phyloP scores from a whole-genome alignment of 2,797 vertebrate genomes.

The Triplophysa yarkandensis region DNA sequence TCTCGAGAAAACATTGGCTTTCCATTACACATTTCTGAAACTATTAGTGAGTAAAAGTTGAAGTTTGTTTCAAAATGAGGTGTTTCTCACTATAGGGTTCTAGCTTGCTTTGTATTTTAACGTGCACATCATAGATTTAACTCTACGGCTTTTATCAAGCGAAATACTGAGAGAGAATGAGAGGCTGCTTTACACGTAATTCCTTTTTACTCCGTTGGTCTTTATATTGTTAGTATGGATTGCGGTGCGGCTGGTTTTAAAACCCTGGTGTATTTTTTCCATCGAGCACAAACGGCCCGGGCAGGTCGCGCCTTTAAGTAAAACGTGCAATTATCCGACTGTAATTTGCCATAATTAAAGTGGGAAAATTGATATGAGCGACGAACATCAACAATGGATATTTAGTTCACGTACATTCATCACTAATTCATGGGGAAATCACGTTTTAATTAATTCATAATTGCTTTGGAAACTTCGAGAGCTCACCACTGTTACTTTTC shows the following conservation, averaged over 20 bases:
- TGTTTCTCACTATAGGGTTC: constrained; percentile 2
- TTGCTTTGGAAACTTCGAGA: constrained; percentile 59
- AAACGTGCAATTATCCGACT: constrained; percentile 39
- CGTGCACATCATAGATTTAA: constrained; percentile 29
- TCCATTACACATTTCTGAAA: neutral
- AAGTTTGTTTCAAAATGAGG: constrained; percentile 6
- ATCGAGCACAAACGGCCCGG: neutral
- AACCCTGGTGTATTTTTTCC: constrained; percentile 6
- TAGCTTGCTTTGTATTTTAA: constrained; percentile 32
- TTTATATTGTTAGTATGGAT: constrained; percentile 27
- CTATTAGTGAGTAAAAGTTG: neutral
- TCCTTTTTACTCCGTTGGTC: constrained; percentile 16
- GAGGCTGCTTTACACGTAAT: constrained; percentile 13
- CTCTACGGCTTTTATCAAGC: constrained; percentile 24
- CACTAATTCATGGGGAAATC: constrained; percentile 60
- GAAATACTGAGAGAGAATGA: constrained; percentile 12
- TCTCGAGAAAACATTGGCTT: neutral
- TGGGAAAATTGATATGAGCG: constrained; percentile 41
- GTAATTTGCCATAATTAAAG: constrained; percentile 57
- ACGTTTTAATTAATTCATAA: constrained; percentile 63
- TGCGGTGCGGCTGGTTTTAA: constrained; percentile 4
- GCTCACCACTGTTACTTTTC: constrained; percentile 48
- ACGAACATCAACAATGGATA: constrained; percentile 45
- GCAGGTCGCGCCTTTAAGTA: constrained; percentile 37
- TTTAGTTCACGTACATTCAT: constrained; percentile 52